Conservation (phyloP, 2,888 invertebrate species). For the Tillus elongatus region DNA sequence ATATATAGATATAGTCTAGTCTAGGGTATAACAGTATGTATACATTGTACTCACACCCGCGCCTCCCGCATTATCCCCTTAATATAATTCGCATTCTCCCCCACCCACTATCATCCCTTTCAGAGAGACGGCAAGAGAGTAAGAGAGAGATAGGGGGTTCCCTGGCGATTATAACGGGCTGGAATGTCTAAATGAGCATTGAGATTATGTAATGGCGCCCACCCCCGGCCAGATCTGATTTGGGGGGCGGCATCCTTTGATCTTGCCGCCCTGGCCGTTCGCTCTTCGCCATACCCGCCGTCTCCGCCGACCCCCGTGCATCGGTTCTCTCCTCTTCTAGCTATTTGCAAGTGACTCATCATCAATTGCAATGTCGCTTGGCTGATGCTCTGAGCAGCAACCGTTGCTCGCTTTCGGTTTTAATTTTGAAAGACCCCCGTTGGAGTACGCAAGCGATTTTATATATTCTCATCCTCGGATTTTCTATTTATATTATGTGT, state of each 20-base stretch:
- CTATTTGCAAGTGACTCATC: conserved; percentile 44
- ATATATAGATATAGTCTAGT: too few relatives aligned
- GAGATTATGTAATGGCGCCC: conserved; percentile 40
- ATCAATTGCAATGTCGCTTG: conserved; percentile 14
- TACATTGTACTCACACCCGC: too few relatives aligned
- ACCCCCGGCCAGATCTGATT: conserved; percentile 38
- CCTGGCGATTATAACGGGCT: conserved; percentile 28
- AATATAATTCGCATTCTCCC: too few relatives aligned
- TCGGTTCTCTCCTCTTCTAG: conserved; percentile 24
- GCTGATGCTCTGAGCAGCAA: too few relatives aligned
- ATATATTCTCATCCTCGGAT: background rate
- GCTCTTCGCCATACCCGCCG: conserved; percentile 20
- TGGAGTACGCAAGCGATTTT: background rate
- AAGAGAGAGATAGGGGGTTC: too few relatives aligned
- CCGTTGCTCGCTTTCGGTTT: conserved; percentile 9
- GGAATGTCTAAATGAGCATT: conserved; percentile 42
- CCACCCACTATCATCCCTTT: too few relatives aligned
- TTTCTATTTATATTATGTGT: too few relatives aligned
- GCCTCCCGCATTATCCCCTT: too few relatives aligned
- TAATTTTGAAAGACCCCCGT: background rate
- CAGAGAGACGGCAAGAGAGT: too few relatives aligned
- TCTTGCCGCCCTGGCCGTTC: conserved; percentile 46
- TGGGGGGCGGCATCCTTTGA: conserved; percentile 52
- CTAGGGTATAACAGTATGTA: too few relatives aligned
- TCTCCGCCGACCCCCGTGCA: conserved; percentile 26